Percentiles rank a stretch among this genome's conserved stretches.
Conservation (phyloP, 2,888 invertebrate genomes). For the Lepidonotus clava region DNA sequence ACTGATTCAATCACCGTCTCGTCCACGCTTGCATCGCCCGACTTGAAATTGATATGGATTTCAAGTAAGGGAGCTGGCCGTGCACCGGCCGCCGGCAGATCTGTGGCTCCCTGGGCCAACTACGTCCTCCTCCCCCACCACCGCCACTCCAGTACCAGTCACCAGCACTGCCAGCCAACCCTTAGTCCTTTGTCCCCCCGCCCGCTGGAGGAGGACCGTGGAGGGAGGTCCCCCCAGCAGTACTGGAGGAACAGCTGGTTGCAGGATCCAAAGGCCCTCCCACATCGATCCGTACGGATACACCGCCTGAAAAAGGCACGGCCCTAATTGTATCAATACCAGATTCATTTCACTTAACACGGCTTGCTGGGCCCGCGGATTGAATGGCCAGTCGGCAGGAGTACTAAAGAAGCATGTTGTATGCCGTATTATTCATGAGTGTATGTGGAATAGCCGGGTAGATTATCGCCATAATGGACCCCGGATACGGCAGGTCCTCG, state of each 20-base stretch:
- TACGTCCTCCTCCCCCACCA: background rate
- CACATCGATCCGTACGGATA: background rate
- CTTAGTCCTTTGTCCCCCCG: background rate
- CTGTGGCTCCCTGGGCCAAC: background rate
- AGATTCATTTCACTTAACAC: conserved; percentile 20
- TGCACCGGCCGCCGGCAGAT: background rate
- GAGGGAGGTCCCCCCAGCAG: background rate
- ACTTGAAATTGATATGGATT: conserved; percentile 50
- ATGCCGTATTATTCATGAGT: background rate
- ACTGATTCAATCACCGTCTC: conserved; percentile 41
- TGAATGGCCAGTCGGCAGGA: background rate
- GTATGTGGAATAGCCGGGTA: background rate
- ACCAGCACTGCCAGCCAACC: background rate
- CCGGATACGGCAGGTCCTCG: background rate
- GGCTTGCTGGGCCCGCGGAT: background rate
- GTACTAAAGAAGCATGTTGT: background rate
- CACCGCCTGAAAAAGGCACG: background rate
- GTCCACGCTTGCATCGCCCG: conserved; percentile 14
- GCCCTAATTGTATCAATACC: conserved; percentile 18
- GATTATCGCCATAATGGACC: background rate
- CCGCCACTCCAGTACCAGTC: background rate
- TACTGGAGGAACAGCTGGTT: background rate
- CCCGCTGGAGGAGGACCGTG: background rate
- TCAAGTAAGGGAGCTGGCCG: conserved; percentile 28
- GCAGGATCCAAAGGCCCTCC: background rate